phyloP scores from a whole-genome alignment of 2,888 invertebrate genomes.

The Anarsia innoxiella region DNA sequence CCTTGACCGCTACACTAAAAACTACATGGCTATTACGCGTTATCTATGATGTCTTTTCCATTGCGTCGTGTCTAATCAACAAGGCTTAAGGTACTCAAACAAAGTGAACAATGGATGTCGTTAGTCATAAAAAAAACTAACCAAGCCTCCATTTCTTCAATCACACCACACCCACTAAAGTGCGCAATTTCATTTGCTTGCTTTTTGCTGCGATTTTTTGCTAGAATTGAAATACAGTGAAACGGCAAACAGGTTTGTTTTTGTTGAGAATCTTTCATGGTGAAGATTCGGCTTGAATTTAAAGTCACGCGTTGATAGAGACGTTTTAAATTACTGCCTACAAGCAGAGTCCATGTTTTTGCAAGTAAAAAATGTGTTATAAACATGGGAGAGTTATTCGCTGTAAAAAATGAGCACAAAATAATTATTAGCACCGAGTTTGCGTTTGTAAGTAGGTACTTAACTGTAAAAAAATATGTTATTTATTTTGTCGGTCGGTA shows the following conservation, averaged over 20 bases:
- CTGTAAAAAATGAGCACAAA: no score
- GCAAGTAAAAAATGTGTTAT: background rate
- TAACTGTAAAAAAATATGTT: no score
- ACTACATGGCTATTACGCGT: background rate
- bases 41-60: background rate
- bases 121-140: background rate
- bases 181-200: constrained; percentile 28
- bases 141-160: constrained; percentile 14
- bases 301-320: constrained; percentile 29
- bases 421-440: no score
- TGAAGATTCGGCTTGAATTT: constrained; percentile 34
- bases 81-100: background rate
- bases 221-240: constrained; percentile 28
- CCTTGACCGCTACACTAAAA: constrained; percentile 13
- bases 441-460: no score
- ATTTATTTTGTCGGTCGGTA: no score
- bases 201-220: constrained; percentile 33
- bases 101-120: background rate
- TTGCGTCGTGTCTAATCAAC: no score
- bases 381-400: no score
- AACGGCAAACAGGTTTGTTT: constrained; percentile 50
- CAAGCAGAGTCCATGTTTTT: constrained; percentile 16
- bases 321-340: constrained; percentile 39
- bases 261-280: constrained; percentile 36
- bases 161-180: constrained; percentile 23